phyloP scores from a whole-genome alignment of 1,140 invertebrate genomes.

The Heterodera schachtii region DNA sequence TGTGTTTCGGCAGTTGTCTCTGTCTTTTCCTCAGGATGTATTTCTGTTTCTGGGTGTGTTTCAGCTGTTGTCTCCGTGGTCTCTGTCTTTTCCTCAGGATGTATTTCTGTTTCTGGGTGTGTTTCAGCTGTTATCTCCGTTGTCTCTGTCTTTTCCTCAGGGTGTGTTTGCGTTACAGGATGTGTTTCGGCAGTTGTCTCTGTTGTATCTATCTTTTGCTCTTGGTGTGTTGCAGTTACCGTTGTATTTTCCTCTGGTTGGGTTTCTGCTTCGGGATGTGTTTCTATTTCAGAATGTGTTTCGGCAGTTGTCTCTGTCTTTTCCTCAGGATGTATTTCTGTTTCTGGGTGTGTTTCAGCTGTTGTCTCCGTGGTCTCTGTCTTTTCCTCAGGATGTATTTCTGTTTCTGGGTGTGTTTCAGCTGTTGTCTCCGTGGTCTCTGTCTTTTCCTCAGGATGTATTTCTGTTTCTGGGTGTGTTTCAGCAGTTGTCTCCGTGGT shows the following conservation, averaged over 20 bases:
- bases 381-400: neutral
- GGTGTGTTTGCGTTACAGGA: no score
- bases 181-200: no score
- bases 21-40: conserved; percentile 13
- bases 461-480: no score
- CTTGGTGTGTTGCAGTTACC: neutral
- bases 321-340: neutral
- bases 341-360: neutral
- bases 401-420: neutral
- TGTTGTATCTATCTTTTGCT: neutral
- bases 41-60: no score
- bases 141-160: no score
- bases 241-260: conserved; percentile 18
- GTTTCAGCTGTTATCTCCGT: conserved; percentile 12
- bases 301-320: conserved; percentile 12
- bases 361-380: conserved; percentile 11
- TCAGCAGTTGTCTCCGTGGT: no score
- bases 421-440: no score
- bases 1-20: no score
- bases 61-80: no score
- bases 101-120: neutral
- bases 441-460: no score
- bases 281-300: neutral
- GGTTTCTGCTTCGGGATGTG: neutral
- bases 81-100: neutral